Evolutionary conservation across 2,888 invertebrate species (phyloP), one percentile per base, ranked within the genome.

Genomic region (Galerucella pusilla): DNA sequence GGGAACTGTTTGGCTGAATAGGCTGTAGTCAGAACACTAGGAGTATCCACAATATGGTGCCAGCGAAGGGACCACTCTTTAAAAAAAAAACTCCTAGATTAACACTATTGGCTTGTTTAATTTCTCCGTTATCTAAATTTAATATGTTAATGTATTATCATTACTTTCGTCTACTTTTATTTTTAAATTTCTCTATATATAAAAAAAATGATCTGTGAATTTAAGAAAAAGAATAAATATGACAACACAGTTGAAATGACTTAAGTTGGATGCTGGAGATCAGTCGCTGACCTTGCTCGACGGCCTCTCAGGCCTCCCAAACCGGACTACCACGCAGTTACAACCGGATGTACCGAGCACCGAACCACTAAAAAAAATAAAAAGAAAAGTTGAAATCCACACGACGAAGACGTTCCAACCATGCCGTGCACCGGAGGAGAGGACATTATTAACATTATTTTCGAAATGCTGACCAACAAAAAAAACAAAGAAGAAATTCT

Each of bases 281-380:
- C 87, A 87, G 87, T 87, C 87, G 87, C 87, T 87, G 87, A 87
- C 87, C 87, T 87, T 87, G 87, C 87, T 85, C 86, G 87, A 86
- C 86, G 85, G 86, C 81, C 80, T 80, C 78, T 77, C 74, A 78
- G 75, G 77, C 69, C 78, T 79, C 75, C 78, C 77, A 78, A 81
- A 81, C 80, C 81, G 81, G 81, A 81, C 83, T 77, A 80, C 80
- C 82, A 80, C 81, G 80, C 80, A 81, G 77, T 78, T 80, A 84
- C 84, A 85, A 85, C 85, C 86, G 86, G 86, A 86, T 86, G 85
- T 85, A 83, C 82, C 82, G 80, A 78, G 82, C 80, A 82, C 79
- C 82, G 80, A 83, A 82, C 82, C 80, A 84, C 80, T 80, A 80
- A 82, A 82, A 81, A 80, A 82, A 46, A 57, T 16, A 28, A 52